Conservation (phyloP, 1,140 invertebrate genomes). For the Orius insidiosus region DNA sequence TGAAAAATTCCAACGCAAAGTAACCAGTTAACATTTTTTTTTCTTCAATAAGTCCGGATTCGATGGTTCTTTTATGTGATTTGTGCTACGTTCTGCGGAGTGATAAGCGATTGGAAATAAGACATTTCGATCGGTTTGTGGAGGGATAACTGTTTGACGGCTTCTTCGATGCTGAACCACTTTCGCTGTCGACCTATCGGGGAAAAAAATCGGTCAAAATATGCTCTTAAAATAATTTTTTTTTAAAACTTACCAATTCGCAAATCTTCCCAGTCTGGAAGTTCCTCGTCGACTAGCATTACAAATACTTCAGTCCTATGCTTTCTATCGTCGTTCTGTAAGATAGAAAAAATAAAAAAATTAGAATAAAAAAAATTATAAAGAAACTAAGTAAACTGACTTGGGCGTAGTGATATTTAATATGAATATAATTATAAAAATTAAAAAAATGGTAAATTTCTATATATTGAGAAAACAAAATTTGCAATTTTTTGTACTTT, state of each 20-base stretch:
- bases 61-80: too few species aligned
- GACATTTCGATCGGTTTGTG: slow-evolving; percentile 81
- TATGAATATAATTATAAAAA: too few species aligned
- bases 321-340: slow-evolving; percentile 75
- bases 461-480: too few species aligned
- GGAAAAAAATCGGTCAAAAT: slow-evolving; percentile 9
- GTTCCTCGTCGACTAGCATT: slow-evolving; percentile 74
- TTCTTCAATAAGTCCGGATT: too few species aligned
- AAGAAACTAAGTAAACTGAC: background rate
- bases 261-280: slow-evolving; percentile 89
- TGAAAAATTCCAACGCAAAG: too few species aligned
- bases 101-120: slow-evolving; percentile 46
- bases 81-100: too few species aligned
- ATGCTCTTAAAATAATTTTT: background rate
- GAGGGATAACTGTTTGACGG: slow-evolving; percentile 61
- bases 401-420: too few species aligned
- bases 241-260: slow-evolving; percentile 25
- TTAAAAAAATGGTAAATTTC: too few species aligned
- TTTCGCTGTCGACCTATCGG: slow-evolving; percentile 71
- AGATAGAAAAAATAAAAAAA: too few species aligned
- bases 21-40: too few species aligned
- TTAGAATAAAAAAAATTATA: background rate
- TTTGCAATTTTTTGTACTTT: too few species aligned
- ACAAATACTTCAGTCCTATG: slow-evolving; percentile 87
- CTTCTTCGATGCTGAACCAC: slow-evolving; percentile 82